These are phyloP conservation scores for Philaethria dido DNA, from an alignment of 2,888 invertebrate species.

Conservation along the genomic window DNA sequence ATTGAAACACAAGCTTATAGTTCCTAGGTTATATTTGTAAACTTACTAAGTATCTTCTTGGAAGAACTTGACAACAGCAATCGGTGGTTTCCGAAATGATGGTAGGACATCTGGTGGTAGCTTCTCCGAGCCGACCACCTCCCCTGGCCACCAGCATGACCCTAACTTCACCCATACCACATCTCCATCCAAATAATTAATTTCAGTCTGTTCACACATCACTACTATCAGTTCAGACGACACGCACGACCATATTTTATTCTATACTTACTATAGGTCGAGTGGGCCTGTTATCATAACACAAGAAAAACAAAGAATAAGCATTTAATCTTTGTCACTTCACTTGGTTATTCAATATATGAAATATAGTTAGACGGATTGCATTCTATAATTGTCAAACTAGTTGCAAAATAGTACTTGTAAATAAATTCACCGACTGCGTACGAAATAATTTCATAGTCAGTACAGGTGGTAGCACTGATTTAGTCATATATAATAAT, in stretches of 20 bases:
- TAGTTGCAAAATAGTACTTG: constrained; percentile 78
- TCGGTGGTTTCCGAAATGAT: constrained; percentile 88
- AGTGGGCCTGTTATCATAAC: constrained; percentile 66
- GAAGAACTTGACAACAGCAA: constrained; percentile 93
- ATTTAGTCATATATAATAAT: constrained; percentile 40
- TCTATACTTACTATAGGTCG: constrained; percentile 61
- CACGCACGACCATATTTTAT: constrained; percentile 80
- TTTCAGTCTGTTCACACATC: constrained; percentile 89
- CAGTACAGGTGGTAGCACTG: constrained; percentile 67
- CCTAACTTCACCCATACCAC: constrained; percentile 94
- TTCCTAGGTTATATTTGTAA: constrained; percentile 44
- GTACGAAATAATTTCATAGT: constrained; percentile 74
- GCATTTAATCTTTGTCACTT: constrained; percentile 49
- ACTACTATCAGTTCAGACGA: constrained; percentile 72
- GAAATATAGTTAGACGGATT: constrained; percentile 50
- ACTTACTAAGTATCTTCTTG: constrained; percentile 93
- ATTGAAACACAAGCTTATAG: background rate
- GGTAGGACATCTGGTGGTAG: constrained; percentile 87
- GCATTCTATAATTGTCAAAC: constrained; percentile 71
- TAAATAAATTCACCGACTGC: constrained; percentile 82
- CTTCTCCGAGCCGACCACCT: constrained; percentile 86
- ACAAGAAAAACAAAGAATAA: constrained; percentile 46
- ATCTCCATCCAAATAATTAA: constrained; percentile 88
- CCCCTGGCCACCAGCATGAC: constrained; percentile 94
- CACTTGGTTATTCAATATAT: constrained; percentile 49